These are phyloP conservation scores for Epinephelus lanceolatus DNA, from an alignment of 2,113 vertebrate genomes.

Conservation along the genomic window DNA sequence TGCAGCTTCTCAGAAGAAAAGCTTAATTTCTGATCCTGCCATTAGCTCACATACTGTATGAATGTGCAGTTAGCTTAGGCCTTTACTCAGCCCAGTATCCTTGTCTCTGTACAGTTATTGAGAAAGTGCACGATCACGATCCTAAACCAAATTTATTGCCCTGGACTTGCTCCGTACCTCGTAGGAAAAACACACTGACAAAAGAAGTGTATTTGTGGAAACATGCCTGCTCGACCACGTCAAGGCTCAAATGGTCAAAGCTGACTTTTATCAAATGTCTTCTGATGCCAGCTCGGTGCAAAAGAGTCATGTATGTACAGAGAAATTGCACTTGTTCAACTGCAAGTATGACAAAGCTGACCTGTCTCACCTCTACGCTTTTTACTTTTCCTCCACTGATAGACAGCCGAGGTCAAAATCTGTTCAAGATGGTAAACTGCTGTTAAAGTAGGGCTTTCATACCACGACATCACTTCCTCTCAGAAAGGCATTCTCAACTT, in stretches of 20 bases:
- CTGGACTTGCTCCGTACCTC: conserved; percentile 45
- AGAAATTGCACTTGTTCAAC: conserved; percentile 81
- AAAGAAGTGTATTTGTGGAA: conserved; percentile 32
- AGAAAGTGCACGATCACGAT: conserved; percentile 43
- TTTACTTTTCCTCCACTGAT: no score
- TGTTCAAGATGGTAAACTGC: conserved; percentile 38
- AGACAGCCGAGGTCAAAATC: neutral
- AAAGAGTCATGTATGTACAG: conserved; percentile 69
- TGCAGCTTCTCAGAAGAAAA: conserved; percentile 35
- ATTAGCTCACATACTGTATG: conserved; percentile 18
- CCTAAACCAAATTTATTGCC: conserved; percentile 53
- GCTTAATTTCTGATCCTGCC: conserved; percentile 36
- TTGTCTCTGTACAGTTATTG: conserved; percentile 11
- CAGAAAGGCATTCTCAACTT: conserved; percentile 16
- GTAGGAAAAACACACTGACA: conserved; percentile 63
- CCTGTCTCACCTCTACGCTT: no score
- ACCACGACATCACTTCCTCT: conserved; percentile 7
- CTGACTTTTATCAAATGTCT: conserved; percentile 40
- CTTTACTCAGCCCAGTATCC: neutral
- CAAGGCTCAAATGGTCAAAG: conserved; percentile 63
- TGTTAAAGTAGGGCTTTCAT: conserved; percentile 15
- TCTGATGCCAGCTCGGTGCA: conserved; percentile 45
- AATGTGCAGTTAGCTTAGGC: conserved; percentile 28
- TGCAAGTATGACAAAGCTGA: conserved; percentile 49
- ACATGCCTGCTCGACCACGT: conserved; percentile 37